Conservation (phyloP, 2,888 invertebrate genomes). For the Stenichneumon culpator region DNA sequence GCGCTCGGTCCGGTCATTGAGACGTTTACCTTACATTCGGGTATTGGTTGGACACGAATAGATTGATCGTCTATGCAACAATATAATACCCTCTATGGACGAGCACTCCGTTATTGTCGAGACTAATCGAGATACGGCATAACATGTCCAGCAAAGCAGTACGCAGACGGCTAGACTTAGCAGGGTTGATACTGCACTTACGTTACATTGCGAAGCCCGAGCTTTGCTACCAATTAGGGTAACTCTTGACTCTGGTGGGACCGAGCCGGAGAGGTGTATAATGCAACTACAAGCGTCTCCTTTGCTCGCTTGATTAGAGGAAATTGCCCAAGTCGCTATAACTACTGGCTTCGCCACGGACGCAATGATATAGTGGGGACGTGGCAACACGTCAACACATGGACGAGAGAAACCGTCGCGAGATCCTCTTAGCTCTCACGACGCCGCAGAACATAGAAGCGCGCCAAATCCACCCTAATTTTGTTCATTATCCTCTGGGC, state of each 20-base stretch:
- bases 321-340: conserved; percentile 56
- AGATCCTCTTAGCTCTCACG: conserved; percentile 11
- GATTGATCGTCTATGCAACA: too few relatives aligned
- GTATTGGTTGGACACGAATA: background rate
- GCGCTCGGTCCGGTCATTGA: too few relatives aligned
- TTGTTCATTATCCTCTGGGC: background rate
- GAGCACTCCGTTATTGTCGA: background rate
- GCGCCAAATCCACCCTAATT: background rate
- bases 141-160: background rate
- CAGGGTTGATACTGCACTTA: conserved; percentile 9
- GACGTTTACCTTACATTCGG: background rate
- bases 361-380: conserved; percentile 51
- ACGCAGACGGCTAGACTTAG: background rate
- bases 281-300: conserved; percentile 53
- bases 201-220: conserved; percentile 30
- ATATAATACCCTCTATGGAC: background rate
- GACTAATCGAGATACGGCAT: background rate
- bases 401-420: background rate
- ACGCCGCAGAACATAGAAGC: background rate
- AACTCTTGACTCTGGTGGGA: conserved; percentile 42
- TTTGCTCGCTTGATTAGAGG: conserved; percentile 52
- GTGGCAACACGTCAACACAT: background rate
- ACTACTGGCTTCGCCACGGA: conserved; percentile 35
- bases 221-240: conserved; percentile 58
- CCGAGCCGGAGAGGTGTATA: conserved; percentile 19